Percentiles rank a stretch among this genome's conserved stretches.
Evolutionary conservation across 2,888 invertebrate species (phyloP).

Genomic region (Protodeltote pygarga): DNA sequence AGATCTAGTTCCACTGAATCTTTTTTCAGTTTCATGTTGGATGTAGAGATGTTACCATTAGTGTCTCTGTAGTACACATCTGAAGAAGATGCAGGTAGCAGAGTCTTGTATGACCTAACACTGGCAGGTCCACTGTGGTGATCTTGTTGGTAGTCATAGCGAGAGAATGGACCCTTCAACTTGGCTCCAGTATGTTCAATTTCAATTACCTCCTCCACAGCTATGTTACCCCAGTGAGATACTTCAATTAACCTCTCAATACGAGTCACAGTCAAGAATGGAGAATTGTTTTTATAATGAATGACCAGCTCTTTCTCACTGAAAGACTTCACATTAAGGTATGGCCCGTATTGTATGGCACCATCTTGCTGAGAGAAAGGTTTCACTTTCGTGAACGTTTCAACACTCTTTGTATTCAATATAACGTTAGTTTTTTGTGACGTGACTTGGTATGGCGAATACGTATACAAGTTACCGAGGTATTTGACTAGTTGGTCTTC

Average conservation of each 20-base stretch:
- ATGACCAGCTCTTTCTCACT: constrained; percentile 89
- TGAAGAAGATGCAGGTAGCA: constrained; percentile 94
- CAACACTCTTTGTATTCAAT: constrained; percentile 92
- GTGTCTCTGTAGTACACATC: constrained; percentile 99
- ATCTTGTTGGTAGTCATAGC: constrained; percentile 98
- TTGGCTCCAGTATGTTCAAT: constrained; percentile 97
- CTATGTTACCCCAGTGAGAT: constrained; percentile 99
- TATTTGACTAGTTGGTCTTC: constrained; percentile 98
- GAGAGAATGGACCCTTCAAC: constrained; percentile 97
- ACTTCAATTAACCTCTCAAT: constrained; percentile 96
- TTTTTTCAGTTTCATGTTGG: constrained; percentile 94
- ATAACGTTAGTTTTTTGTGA: constrained; percentile 94
- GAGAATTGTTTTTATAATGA: constrained; percentile 98
- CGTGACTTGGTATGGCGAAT: constrained; percentile 92
- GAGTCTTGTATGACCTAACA: constrained; percentile 96
- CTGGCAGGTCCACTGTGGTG: constrained; percentile 95
- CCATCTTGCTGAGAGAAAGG: constrained; percentile 93
- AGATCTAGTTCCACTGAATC: constrained; percentile 98
- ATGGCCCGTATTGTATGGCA: constrained; percentile 96
- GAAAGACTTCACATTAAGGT: constrained; percentile 89
- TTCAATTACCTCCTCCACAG: constrained; percentile 97
- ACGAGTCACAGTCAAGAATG: constrained; percentile 97
- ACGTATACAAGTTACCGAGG: constrained; percentile 93
- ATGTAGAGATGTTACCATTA: constrained; percentile 99
- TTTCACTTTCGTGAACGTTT: constrained; percentile 93